Percentiles rank a stretch among this genome's conserved stretches.
Conservation (phyloP, 2,888 invertebrate genomes). For the Hirtodrosophila histrioides region DNA sequence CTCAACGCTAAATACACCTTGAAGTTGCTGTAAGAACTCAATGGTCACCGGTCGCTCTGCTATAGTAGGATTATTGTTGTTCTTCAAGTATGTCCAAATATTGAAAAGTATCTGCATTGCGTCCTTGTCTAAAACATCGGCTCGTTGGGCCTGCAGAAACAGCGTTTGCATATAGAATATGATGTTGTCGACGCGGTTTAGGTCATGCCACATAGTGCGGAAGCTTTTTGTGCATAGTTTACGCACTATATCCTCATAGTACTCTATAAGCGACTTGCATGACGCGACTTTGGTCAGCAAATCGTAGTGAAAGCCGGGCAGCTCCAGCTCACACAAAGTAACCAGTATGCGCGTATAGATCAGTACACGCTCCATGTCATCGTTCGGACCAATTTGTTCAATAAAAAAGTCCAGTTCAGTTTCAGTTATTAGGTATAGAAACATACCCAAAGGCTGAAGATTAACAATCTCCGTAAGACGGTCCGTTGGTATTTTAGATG, state of each 20-base stretch:
- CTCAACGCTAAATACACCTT: slow-evolving; percentile 32
- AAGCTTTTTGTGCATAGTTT: slow-evolving; percentile 83
- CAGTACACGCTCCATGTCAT: slow-evolving; percentile 63
- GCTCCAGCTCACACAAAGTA: slow-evolving; percentile 61
- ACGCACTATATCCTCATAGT: slow-evolving; percentile 56
- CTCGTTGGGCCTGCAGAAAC: slow-evolving; percentile 45
- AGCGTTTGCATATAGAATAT: slow-evolving; percentile 54
- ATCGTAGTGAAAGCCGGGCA: slow-evolving; percentile 68
- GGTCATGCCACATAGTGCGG: slow-evolving; percentile 58
- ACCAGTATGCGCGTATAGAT: slow-evolving; percentile 64
- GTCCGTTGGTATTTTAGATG: slow-evolving; percentile 13
- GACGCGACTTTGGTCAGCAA: slow-evolving; percentile 48
- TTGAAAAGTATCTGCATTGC: slow-evolving; percentile 42
- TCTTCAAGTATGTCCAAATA: slow-evolving; percentile 46
- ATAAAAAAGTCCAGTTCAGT: slow-evolving; percentile 53
- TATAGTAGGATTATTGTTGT: slow-evolving; percentile 31
- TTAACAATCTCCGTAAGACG: slow-evolving; percentile 26
- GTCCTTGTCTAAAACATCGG: slow-evolving; percentile 24
- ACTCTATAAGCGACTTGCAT: slow-evolving; percentile 53
- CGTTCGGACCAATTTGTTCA: slow-evolving; percentile 59
- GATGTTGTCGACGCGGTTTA: slow-evolving; percentile 45
- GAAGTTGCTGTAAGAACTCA: slow-evolving; percentile 31
- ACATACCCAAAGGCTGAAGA: slow-evolving; percentile 64
- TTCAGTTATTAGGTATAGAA: slow-evolving; percentile 56
- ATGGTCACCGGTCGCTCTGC: slow-evolving; percentile 30